A percentile compares a stretch with the other conserved stretches of the same genome.
Evolutionary conservation across 2,888 invertebrate species (phyloP).

Genomic region (Xestoiulus laeticollis): DNA sequence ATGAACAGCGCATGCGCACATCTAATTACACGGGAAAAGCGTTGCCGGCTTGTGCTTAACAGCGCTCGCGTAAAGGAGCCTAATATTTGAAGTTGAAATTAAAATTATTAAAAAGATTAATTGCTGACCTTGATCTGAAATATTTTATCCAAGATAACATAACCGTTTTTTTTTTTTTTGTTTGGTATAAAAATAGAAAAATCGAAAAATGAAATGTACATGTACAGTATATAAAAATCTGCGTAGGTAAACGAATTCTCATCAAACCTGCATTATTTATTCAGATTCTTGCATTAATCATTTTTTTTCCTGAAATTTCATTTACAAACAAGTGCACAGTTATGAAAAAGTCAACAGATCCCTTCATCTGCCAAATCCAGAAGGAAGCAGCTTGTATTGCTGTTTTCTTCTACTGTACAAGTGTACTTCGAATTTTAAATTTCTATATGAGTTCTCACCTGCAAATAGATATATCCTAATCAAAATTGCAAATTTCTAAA

Average conservation of each 20-base stretch:
- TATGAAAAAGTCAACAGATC: conserved; percentile 16
- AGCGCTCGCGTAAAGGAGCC: too few relatives aligned
- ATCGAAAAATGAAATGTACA: not conserved
- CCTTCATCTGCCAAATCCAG: conserved; percentile 7
- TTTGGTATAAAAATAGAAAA: not conserved
- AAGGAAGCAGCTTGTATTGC: not conserved
- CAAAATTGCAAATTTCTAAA: not conserved
- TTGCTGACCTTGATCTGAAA: not conserved
- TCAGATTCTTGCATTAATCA: not conserved
- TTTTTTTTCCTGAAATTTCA: not conserved
- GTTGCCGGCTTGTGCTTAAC: too few relatives aligned
- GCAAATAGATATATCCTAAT: not conserved
- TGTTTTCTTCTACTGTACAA: not conserved
- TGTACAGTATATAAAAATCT: too few relatives aligned
- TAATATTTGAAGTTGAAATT: too few relatives aligned
- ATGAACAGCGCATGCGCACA: too few relatives aligned
- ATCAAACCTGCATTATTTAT: not conserved
- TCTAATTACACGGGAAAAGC: too few relatives aligned
- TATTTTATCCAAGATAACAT: not conserved
- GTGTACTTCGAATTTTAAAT: conserved; percentile 1
- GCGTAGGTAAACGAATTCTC: not conserved
- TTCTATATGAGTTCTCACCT: not conserved
- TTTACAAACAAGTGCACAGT: not conserved
- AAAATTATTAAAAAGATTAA: too few relatives aligned
- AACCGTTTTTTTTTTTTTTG: not conserved